These are phyloP conservation scores for Ficedula albicollis DNA, from an alignment of 2,797 vertebrate species.

Conservation along the genomic window DNA sequence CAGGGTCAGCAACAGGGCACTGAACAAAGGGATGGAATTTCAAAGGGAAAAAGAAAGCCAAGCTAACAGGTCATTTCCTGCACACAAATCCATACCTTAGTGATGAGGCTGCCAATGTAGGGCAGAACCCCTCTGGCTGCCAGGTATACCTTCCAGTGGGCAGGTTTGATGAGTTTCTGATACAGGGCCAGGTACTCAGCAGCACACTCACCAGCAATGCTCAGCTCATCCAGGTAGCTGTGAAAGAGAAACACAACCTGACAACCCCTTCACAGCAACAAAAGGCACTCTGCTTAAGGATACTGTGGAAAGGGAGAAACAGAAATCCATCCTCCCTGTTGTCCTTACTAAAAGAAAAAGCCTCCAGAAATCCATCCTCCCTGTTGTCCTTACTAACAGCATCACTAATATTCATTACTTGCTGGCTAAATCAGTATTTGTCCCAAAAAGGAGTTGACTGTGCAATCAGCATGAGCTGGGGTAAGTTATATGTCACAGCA, in stretches of 20 bases:
- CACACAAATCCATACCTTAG: constrained; percentile 82
- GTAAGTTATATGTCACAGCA: neutral
- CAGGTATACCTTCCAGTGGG: constrained; percentile 98
- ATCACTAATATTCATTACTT: neutral
- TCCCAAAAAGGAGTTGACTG: neutral
- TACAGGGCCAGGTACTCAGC: constrained; percentile 95
- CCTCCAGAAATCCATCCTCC: neutral
- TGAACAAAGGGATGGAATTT: neutral
- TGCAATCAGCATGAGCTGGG: neutral
- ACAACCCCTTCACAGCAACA: neutral
- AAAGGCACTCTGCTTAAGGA: neutral
- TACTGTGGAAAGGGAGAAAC: neutral
- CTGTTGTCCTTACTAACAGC: neutral
- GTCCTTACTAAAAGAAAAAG: neutral
- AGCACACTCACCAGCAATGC: constrained; percentile 94
- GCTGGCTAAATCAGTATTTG: neutral
- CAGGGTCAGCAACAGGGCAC: neutral
- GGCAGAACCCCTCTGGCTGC: constrained; percentile 95
- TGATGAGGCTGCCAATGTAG: constrained; percentile 96
- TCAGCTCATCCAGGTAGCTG: constrained; percentile 96
- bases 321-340: neutral
- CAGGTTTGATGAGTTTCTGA: constrained; percentile 96
- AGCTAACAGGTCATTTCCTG: neutral
- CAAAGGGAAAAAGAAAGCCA: neutral
- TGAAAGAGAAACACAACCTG: neutral